Conservation (phyloP, 2,888 invertebrate genomes). For the Tricholauxania praeusta region DNA sequence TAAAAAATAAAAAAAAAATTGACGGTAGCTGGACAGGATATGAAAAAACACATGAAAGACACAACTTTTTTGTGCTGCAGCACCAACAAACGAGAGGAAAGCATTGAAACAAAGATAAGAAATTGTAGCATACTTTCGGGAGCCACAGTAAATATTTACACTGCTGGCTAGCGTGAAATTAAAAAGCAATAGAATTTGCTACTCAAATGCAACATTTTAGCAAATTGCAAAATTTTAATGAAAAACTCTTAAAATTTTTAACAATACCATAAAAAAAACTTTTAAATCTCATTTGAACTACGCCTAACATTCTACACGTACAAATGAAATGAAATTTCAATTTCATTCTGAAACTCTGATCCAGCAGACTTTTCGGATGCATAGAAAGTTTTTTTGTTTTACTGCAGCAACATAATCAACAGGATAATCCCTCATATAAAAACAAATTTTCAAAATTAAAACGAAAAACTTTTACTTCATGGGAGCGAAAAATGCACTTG, state of each 20-base stretch:
- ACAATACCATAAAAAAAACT: neutral
- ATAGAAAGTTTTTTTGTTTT: constrained; percentile 15
- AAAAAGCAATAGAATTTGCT: constrained; percentile 60
- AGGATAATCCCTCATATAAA: constrained; percentile 36
- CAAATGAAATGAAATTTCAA: constrained; percentile 9
- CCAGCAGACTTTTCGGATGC: neutral
- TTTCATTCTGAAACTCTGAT: neutral
- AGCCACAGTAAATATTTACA: neutral
- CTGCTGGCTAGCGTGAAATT: constrained; percentile 53
- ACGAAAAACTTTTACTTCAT: neutral
- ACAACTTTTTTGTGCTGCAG: no score
- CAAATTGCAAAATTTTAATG: neutral
- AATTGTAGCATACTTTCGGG: constrained; percentile 5
- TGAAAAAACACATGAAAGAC: neutral
- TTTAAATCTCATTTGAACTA: neutral
- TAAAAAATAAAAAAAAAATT: neutral
- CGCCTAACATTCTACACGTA: no score
- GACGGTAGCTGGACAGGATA: neutral
- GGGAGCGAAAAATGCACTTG: no score
- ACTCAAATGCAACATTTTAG: neutral
- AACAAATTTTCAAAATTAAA: constrained; percentile 5
- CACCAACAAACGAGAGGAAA: neutral
- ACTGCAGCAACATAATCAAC: constrained; percentile 22
- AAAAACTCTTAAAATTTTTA: neutral
- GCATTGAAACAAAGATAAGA: neutral